A percentile compares a stretch with the other conserved stretches of the same genome.
These are phyloP conservation scores for Oryzias melastigma DNA, from an alignment of 2,113 vertebrate species.

Conservation along the genomic window DNA sequence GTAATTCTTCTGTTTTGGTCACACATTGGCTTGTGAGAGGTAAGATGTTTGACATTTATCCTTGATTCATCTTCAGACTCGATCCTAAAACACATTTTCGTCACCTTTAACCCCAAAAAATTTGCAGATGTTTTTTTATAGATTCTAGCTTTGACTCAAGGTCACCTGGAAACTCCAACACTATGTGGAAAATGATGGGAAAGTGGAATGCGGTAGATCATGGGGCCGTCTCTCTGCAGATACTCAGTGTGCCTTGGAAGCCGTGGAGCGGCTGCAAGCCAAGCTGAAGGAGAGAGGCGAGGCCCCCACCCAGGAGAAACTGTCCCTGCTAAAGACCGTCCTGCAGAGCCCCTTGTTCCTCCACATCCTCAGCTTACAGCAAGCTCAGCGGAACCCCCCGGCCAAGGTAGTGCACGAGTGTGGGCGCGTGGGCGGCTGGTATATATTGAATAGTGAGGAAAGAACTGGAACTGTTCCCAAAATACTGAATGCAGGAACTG, in stretches of 20 bases:
- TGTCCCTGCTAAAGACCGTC: conserved; percentile 87
- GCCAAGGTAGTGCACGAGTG: conserved; percentile 70
- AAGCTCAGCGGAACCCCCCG: conserved; percentile 78
- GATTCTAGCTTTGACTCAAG: conserved; percentile 6
- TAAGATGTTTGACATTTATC: no score
- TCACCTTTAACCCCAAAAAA: neutral
- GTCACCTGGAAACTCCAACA: conserved; percentile 10
- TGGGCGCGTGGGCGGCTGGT: conserved; percentile 42
- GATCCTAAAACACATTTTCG: neutral
- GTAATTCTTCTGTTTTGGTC: neutral
- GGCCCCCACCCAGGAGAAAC: conserved; percentile 83
- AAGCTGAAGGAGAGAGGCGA: conserved; percentile 90
- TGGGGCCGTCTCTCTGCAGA: conserved; percentile 71
- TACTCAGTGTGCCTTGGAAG: conserved; percentile 85
- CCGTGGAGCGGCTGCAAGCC: conserved; percentile 88
- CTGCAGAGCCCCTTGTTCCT: conserved; percentile 94
- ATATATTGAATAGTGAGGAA: conserved; percentile 46
- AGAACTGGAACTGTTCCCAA: conserved; percentile 59
- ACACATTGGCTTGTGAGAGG: no score
- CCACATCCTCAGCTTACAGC: conserved; percentile 90
- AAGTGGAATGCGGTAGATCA: conserved; percentile 6
- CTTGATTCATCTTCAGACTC: no score
- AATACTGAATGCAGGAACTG: conserved; percentile 68
- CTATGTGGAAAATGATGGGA: conserved; percentile 6
- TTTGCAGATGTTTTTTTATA: conserved; percentile 2